A percentile compares a stretch with the other conserved stretches of the same genome.
These are phyloP conservation scores for Antechinus stuartii DNA, from an alignment of 2,113 vertebrate genomes.

Conservation along the genomic window DNA sequence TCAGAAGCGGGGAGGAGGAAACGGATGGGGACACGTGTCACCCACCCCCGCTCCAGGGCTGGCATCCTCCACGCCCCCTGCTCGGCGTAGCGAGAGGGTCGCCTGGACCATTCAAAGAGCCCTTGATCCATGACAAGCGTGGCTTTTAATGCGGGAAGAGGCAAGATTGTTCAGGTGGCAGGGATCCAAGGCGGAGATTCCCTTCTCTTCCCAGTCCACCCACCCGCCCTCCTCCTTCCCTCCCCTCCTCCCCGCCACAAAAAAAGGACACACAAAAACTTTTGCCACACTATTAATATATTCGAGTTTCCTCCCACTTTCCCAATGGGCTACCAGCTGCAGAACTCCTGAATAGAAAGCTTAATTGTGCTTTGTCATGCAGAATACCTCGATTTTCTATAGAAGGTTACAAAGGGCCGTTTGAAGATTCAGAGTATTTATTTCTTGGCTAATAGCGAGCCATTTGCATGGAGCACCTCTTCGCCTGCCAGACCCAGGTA, in stretches of 20 bases:
- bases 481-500: slow-evolving; percentile 82
- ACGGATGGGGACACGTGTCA: slow-evolving; percentile 64
- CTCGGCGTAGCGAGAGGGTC: slow-evolving; percentile 13
- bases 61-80: slow-evolving; percentile 34
- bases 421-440: slow-evolving; percentile 82
- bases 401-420: slow-evolving; percentile 88
- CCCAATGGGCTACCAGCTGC: slow-evolving; percentile 96
- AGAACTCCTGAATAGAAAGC: slow-evolving; percentile 91
- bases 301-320: slow-evolving; percentile 91
- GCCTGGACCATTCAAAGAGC: slow-evolving; percentile 27
- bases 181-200: slow-evolving; percentile 78
- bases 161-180: slow-evolving; percentile 73
- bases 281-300: slow-evolving; percentile 86
- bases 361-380: slow-evolving; percentile 99
- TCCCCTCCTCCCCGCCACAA: slow-evolving; percentile 53
- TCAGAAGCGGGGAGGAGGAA: slow-evolving; percentile 51
- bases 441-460: slow-evolving; percentile 77
- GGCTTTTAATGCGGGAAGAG: slow-evolving; percentile 64
- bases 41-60: slow-evolving; percentile 20
- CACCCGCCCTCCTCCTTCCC: slow-evolving; percentile 51
- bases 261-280: slow-evolving; percentile 78
- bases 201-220: slow-evolving; percentile 56
- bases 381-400: slow-evolving; percentile 93
- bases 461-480: slow-evolving; percentile 83
- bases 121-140: slow-evolving; percentile 54